These are phyloP conservation scores for Babylonia areolata DNA, from an alignment of 1,140 invertebrate genomes.

Conservation along the genomic window DNA sequence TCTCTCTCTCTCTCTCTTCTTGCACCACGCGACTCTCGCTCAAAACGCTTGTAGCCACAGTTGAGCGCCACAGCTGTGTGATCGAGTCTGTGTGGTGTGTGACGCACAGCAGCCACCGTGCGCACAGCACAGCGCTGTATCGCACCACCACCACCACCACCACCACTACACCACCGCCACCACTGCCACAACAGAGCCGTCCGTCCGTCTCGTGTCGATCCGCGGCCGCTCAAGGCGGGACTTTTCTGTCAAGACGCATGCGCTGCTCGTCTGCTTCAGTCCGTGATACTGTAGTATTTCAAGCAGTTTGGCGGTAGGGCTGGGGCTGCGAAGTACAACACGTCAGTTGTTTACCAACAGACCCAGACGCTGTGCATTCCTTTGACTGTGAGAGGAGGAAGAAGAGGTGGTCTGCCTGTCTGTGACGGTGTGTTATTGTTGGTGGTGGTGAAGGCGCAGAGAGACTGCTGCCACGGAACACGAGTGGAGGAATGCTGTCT, in stretches of 20 bases:
- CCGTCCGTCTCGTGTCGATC: not conserved
- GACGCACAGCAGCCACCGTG: not conserved
- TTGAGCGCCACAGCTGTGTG: slow-evolving; percentile 25
- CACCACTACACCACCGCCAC: no score
- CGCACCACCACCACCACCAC: not conserved
- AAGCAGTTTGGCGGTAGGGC: slow-evolving; percentile 36
- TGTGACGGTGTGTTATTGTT: no score
- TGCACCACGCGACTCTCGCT: slow-evolving; percentile 21
- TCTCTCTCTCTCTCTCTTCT: not conserved
- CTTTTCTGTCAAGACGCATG: slow-evolving; percentile 10
- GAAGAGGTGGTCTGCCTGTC: not conserved
- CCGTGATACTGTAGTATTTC: slow-evolving; percentile 34
- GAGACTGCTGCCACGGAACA: not conserved
- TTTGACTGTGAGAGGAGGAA: not conserved
- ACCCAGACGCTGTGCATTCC: not conserved
- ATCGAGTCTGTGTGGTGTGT: slow-evolving; percentile 4
- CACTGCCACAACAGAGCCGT: no score
- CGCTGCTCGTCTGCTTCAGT: not conserved
- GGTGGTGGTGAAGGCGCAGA: not conserved
- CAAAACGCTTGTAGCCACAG: not conserved
- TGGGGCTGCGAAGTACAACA: not conserved
- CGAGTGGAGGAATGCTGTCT: not conserved
- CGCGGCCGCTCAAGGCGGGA: slow-evolving; percentile 20
- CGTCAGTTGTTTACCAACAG: not conserved
- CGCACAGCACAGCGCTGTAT: not conserved